Conservation (phyloP, 2,888 invertebrate genomes). For the Lycia hirtaria region DNA sequence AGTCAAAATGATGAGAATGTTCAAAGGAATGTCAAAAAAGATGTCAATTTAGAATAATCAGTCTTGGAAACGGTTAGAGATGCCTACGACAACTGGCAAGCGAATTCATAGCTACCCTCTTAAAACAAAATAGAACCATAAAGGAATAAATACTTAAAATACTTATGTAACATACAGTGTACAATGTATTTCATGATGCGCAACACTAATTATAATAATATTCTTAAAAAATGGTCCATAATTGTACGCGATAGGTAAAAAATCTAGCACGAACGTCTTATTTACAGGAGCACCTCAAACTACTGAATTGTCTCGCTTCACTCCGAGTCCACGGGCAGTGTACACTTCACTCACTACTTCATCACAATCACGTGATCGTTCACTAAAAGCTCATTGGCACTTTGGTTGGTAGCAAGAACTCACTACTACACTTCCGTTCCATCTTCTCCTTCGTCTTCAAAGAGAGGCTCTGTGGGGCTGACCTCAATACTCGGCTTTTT, state of each 20-base stretch:
- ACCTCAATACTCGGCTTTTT: constrained; percentile 88
- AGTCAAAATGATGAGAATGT: constrained; percentile 52
- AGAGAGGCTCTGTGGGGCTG: constrained; percentile 88
- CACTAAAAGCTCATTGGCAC: constrained; percentile 82
- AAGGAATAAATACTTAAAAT: constrained; percentile 80
- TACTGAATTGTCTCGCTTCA: constrained; percentile 51
- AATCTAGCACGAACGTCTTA: constrained; percentile 80
- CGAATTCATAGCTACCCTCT: constrained; percentile 42
- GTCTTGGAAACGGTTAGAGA: constrained; percentile 77
- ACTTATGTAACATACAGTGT: constrained; percentile 51
- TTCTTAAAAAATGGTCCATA: constrained; percentile 76
- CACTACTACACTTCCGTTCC: constrained; percentile 93
- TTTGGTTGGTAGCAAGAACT: constrained; percentile 64
- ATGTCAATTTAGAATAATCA: constrained; percentile 82
- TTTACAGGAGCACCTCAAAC: constrained; percentile 80
- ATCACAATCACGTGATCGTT: constrained; percentile 44
- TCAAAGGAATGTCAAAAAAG: constrained; percentile 72
- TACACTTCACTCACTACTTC: constrained; percentile 23
- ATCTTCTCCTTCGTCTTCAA: constrained; percentile 95
- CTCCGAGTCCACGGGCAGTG: constrained; percentile 44
- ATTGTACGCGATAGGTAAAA: constrained; percentile 80
- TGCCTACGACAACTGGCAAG: constrained; percentile 50
- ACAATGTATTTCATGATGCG: constrained; percentile 45
- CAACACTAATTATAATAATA: constrained; percentile 51
- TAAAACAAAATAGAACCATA: constrained; percentile 54